Percentiles rank a stretch among this genome's conserved stretches.
These are phyloP conservation scores for Megalurothrips usitatus DNA, from an alignment of 2,888 invertebrate species.

Conservation along the genomic window DNA sequence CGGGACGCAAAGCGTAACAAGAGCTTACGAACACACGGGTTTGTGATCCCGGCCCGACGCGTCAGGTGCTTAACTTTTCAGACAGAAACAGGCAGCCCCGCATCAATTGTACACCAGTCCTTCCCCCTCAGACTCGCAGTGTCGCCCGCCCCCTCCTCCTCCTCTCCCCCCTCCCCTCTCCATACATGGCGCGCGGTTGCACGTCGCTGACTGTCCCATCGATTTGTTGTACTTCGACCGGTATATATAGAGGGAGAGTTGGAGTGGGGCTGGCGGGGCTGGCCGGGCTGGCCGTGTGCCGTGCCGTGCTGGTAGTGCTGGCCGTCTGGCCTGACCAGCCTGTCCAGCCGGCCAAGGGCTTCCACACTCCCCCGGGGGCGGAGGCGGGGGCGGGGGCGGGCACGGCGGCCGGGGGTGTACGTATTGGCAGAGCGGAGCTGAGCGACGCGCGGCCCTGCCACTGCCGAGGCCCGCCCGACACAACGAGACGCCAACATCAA, in stretches of 20 bases:
- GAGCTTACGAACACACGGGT: no score
- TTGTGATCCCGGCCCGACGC: no score
- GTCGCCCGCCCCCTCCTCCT: background rate
- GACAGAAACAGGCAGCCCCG: no score
- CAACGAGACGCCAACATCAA: no score
- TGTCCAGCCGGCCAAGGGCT: slow-evolving; percentile 4
- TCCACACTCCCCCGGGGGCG: background rate
- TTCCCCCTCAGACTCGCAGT: background rate
- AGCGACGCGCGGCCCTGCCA: no score
- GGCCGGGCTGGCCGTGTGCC: background rate
- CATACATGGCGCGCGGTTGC: background rate
- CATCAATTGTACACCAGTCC: no score
- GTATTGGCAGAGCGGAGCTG: no score
- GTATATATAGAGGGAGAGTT: background rate
- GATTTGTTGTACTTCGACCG: slow-evolving; percentile 23
- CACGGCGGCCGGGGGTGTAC: no score
- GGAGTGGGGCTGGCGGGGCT: no score
- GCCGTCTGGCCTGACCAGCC: background rate
- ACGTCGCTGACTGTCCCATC: background rate
- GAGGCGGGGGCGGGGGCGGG: background rate
- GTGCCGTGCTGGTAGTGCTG: background rate
- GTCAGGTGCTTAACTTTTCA: no score
- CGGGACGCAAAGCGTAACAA: no score
- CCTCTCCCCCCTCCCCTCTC: background rate
- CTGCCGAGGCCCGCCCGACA: no score